Percentiles rank a stretch among this genome's conserved stretches.
Conservation (phyloP, 2,888 invertebrate genomes). For the Omphaloscelis lunosa region DNA sequence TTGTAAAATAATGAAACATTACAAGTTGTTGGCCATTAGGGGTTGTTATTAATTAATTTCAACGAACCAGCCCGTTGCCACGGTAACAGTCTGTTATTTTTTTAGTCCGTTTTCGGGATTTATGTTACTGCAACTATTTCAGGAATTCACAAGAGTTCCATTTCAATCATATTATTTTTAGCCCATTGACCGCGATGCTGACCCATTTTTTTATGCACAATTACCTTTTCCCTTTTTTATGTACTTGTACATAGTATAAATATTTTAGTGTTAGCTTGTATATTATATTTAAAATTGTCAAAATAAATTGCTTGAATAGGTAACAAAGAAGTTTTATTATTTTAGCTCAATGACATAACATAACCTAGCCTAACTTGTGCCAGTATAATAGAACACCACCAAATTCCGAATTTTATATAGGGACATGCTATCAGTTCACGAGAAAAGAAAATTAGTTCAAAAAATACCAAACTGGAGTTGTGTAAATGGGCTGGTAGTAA, state of each 20-base stretch:
- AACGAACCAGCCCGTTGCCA: neutral
- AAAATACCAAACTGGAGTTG: neutral
- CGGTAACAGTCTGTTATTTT: constrained; percentile 5
- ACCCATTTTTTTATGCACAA: too few relatives aligned
- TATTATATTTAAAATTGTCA: too few relatives aligned
- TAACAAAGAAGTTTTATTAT: too few relatives aligned
- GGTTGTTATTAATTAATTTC: constrained; percentile 18
- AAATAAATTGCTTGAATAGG: too few relatives aligned
- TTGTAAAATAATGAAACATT: constrained; percentile 2
- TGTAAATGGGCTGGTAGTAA: neutral
- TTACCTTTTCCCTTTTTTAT: too few relatives aligned
- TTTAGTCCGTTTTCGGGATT: neutral
- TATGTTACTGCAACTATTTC: neutral
- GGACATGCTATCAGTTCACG: neutral
- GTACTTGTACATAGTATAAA: too few relatives aligned
- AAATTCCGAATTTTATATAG: neutral
- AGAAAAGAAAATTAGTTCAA: neutral
- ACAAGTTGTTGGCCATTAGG: neutral
- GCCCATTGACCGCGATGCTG: too few relatives aligned
- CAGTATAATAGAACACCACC: neutral
- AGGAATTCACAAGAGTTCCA: neutral
- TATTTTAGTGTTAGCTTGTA: too few relatives aligned
- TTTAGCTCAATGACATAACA: too few relatives aligned
- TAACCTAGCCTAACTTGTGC: too few relatives aligned
- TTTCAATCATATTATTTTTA: neutral